Evolutionary conservation across 2,888 invertebrate genomes (phyloP).

Genomic region (Marasmarcha lunaedactyla): DNA sequence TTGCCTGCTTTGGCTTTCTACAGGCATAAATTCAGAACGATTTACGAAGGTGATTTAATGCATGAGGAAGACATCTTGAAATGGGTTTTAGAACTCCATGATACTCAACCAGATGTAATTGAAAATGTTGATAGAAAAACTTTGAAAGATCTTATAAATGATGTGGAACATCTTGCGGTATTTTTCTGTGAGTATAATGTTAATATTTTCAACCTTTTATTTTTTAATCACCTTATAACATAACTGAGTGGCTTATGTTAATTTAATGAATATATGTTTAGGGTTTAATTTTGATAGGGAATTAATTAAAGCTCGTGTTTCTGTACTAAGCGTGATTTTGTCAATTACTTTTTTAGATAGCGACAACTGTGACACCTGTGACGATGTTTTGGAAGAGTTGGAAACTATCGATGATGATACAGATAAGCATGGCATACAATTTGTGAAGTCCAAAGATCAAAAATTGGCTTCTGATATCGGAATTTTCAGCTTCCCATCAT

Average conservation of each 20-base stretch:
- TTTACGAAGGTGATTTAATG: conserved; percentile 90
- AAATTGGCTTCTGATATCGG: conserved; percentile 91
- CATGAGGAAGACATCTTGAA: conserved; percentile 91
- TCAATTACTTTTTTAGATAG: conserved; percentile 78
- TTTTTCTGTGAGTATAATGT: conserved; percentile 82
- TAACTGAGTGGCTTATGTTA: too few relatives aligned
- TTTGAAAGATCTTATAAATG: conserved; percentile 87
- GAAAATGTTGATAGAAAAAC: conserved; percentile 93
- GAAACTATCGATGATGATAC: conserved; percentile 95
- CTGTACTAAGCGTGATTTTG: conserved; percentile 5
- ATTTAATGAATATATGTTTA: too few relatives aligned
- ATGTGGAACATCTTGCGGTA: conserved; percentile 91
- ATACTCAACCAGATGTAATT: conserved; percentile 88
- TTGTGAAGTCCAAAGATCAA: conserved; percentile 92
- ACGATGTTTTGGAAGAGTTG: conserved; percentile 86
- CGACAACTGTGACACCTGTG: conserved; percentile 87
- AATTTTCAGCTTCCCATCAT: conserved; percentile 90
- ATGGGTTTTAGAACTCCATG: conserved; percentile 89
- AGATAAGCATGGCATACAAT: conserved; percentile 92
- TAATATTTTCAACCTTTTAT: too few relatives aligned
- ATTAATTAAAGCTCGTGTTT: background rate
- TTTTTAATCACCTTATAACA: too few relatives aligned
- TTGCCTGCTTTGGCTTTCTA: conserved; percentile 89
- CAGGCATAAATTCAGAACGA: conserved; percentile 87
- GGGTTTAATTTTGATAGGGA: background rate